Conservation (phyloP, 2,113 vertebrate genomes). For the Sisor rabdophorus region DNA sequence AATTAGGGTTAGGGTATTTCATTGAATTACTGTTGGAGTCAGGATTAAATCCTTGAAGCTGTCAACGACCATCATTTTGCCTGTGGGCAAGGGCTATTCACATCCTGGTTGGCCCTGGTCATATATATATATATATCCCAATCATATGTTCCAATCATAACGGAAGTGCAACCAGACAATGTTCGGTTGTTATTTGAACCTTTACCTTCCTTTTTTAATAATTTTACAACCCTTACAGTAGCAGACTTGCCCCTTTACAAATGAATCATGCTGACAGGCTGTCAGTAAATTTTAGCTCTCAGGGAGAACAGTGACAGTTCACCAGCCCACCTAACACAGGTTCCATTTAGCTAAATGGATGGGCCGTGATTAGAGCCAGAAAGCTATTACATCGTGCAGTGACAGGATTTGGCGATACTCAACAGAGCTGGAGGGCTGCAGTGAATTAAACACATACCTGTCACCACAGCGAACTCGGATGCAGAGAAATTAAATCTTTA, state of each 20-base stretch:
- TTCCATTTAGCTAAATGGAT: conserved; percentile 44
- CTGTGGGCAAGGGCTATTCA: no score
- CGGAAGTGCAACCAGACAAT: background rate
- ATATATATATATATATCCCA: no score
- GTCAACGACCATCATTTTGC: no score
- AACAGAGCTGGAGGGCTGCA: background rate
- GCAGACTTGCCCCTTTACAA: conserved; percentile 34
- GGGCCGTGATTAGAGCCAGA: conserved; percentile 29
- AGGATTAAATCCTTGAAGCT: no score
- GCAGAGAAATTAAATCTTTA: background rate
- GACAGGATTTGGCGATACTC: conserved; percentile 22
- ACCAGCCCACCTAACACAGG: conserved; percentile 36
- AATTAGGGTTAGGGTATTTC: no score
- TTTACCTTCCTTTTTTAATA: conserved; percentile 29
- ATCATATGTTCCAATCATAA: background rate
- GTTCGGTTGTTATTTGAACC: conserved; percentile 25
- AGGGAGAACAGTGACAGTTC: conserved; percentile 41
- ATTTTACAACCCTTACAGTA: conserved; percentile 25
- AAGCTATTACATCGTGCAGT: conserved; percentile 34
- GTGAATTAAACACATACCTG: conserved; percentile 13
- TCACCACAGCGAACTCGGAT: background rate
- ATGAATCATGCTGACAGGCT: conserved; percentile 36
- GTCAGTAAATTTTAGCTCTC: conserved; percentile 38
- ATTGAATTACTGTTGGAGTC: no score
- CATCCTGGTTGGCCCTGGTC: no score